Conservation (phyloP, 2,113 vertebrate genomes). For the Epinephelus lanceolatus region DNA sequence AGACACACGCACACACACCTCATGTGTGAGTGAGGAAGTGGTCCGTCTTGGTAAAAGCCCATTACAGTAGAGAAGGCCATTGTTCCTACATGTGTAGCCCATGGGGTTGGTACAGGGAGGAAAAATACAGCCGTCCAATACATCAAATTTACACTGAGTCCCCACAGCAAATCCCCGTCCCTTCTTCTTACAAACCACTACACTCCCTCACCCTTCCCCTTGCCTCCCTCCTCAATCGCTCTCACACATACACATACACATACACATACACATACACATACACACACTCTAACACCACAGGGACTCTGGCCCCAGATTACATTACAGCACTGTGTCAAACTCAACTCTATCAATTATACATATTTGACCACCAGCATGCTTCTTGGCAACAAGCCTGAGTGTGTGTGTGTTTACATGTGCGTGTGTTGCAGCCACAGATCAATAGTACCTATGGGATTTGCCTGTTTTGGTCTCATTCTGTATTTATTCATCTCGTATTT, state of each 20-base stretch:
- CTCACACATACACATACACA: constrained; percentile 15
- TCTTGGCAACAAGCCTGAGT: constrained; percentile 48
- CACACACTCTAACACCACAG: constrained; percentile 29
- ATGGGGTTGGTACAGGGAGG: constrained; percentile 39
- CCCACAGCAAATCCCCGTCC: constrained; percentile 51
- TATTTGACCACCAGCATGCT: constrained; percentile 66
- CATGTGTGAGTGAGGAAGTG: constrained; percentile 38
- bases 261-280: constrained; percentile 15
- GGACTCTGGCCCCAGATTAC: constrained; percentile 69
- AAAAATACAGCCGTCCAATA: constrained; percentile 65
- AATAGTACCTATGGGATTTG: constrained; percentile 61
- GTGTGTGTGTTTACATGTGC: constrained; percentile 27
- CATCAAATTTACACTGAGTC: constrained; percentile 72
- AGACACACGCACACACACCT: not conserved
- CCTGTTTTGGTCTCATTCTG: constrained; percentile 38
- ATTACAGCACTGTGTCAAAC: constrained; percentile 74
- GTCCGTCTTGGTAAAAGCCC: constrained; percentile 56
- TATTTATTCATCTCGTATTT: constrained; percentile 46
- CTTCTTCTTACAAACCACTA: constrained; percentile 16
- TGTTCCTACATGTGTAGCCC: constrained; percentile 63
- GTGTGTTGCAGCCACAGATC: constrained; percentile 50
- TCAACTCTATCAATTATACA: constrained; percentile 78
- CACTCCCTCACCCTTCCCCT: not conserved
- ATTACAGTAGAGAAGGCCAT: constrained; percentile 56
- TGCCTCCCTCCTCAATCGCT: not conserved